Evolutionary conservation across 2,797 vertebrate species (phyloP), one percentile per base, ranked within the genome.

Genomic region (Chanos chanos): DNA sequence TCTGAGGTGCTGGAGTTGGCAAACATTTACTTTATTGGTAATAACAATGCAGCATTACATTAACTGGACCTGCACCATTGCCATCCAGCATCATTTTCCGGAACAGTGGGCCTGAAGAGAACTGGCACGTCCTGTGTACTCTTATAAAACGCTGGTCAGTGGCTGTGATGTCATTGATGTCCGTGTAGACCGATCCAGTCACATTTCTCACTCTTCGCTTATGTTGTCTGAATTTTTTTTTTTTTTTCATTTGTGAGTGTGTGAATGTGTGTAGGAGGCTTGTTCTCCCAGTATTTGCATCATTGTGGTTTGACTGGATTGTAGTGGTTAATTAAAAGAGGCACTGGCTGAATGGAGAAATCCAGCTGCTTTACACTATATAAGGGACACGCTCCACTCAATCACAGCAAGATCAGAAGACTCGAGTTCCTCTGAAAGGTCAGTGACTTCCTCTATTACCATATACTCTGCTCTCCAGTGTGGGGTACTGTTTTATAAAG

Each of bases 351-450:
- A 41, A 50, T 47, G 44, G 19, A 66, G 47, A 74, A 70, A 67
- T 68, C 68, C 72, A 74, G 72, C 68, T 71, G 72, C 36, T 54
- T n/a, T 1, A 12, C 34, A 15, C 43, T 61, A 71, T 74, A 71
- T 67, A 74, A 71, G 63, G 44, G 28, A 9, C 33, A 18, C 44
- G 52, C 21, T 19, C 5, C 43, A 21, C 2, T 12, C 12, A n/a
- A 28, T 60, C 45, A 54, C 9, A 56, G 22, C 21, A 61, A 43
- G 25, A 18, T 44, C 18, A 50, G 4, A 31, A 37, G 6, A n/a
- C 24, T 37, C 12, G 41, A 56, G 63, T 36, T 7, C 39, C 43
- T 41, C 22, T 52, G 27, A 53, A 40, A 48, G 68, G 68, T 74
- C 64, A 67, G 62, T 25, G 4, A 8, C 2, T 41, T 37, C 41